Evolutionary conservation across 2,797 vertebrate genomes (phyloP), one percentile per base, ranked within the genome.

Genomic region (Rhinichthys osculus): DNA sequence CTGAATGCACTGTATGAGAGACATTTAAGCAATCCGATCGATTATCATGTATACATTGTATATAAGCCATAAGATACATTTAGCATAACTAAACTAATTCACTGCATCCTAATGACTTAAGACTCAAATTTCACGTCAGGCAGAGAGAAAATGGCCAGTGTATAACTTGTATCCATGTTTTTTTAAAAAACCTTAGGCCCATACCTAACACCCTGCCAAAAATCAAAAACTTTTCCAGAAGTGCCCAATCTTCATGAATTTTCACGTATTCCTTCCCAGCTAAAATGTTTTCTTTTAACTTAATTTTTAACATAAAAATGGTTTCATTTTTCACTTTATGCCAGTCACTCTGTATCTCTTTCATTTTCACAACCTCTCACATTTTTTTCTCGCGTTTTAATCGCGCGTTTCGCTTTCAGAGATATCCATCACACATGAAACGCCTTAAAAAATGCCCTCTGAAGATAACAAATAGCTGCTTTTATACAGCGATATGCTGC

Each of bases 311-410:
- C 13, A 33, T 33, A 30, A 33, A 33, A 33, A 1, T 1, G 1
- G 11, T 4, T 23, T 10, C 1, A 14, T 33, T 66, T 66, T 64
- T 66, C 4, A 27, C 27, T 66, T 66, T 4, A 30, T 27, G 3
- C 40, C 42, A 73, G n/a, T 8, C 42, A 73, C n/a, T 47, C 7
- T 47, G 7, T 47, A 47, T 19, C 42, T 4, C 14, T 47, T 73
- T 73, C 14, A 50, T 47, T 73, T 73, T 73, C n/a, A 73, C 71
- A 73, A 50, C n/a, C 69, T 70, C 69, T 71, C 38, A 71, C 17
- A 21, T 42, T 69, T 69, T 10, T 21, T 38, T 42, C 38, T 70
- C 21, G 13, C 5, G 0, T 70, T 40, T 40, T 40, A 40, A 7
- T 27, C 11, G 7, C 42, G 40, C 40, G 16, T 30, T 2, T 47